Evolutionary conservation across 1,140 invertebrate genomes (phyloP), one percentile per base, ranked within the genome.

Genomic region (Trachymyrmex cornetzi): DNA sequence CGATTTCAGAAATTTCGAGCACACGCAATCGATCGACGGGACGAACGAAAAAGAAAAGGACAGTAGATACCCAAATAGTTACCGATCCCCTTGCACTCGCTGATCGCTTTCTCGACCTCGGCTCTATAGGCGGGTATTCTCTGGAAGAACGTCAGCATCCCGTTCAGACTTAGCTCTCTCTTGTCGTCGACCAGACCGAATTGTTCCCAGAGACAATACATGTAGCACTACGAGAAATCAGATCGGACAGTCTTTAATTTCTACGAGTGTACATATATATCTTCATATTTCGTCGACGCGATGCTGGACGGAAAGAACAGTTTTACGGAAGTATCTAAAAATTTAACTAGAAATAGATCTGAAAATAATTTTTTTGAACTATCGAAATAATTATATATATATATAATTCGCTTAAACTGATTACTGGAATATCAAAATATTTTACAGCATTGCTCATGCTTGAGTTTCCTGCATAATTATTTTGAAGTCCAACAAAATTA

Each of bases 151-250:
- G 93, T 92, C n/a, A 94, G 85, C 94, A 94, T 94, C n/a, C 93
- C 93, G 48, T 93, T 93, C 50, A 94, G 85, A 57, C 91, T 94
- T 30, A 94, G 86, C 53, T 94, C 94, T 34, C 90, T 88, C 53
- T 94, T 93, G 9, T 93, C 91, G 57, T 94, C 94, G 12, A 94
- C 89, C n/a, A 94, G 75, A 9, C 93, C 94, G 75, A 94, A 94
- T 93, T 94, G 93, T 81, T 94, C 93, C 94, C 93, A 94, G 0
- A 94, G 88, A 64, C 94, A 94, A 75, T 94, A 94, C 94, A 94
- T 94, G 82, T 94, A 94, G 84, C 94, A 94, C 94, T 94, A 81
- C n/a, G 71, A 77, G 24, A 87, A 81, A 57, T 81, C 5, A 34
- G n/a, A 44, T n/a, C 9, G 22, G 3, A 79, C 53, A 16, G 4